These are phyloP conservation scores for Onthophagus sagittarius DNA, from an alignment of 2,888 invertebrate species.

Conservation along the genomic window DNA sequence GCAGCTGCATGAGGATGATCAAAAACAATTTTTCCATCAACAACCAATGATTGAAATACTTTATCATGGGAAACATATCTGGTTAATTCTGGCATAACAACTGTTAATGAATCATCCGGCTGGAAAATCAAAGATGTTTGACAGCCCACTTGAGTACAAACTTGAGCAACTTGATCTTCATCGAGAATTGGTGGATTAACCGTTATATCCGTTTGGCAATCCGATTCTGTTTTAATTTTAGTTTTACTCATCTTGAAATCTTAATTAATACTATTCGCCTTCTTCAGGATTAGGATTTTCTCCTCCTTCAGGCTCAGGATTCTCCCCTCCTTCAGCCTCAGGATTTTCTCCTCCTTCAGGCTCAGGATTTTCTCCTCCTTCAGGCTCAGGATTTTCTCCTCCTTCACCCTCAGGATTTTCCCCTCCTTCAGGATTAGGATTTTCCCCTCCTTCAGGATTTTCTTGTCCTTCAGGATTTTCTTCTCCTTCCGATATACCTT, in stretches of 20 bases:
- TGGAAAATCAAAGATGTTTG: slow-evolving; percentile 33
- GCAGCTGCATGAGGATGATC: neutral
- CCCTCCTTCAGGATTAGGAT: no score
- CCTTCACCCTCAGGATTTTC: no score
- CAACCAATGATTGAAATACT: slow-evolving; percentile 15
- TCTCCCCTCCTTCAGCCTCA: no score
- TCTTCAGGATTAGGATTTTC: neutral
- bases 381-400: no score
- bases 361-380: no score
- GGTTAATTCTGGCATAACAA: slow-evolving; percentile 26
- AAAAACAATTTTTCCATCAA: slow-evolving; percentile 17
- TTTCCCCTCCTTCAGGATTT: no score
- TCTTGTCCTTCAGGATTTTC: no score
- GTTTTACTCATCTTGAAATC: neutral
- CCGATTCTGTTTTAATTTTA: slow-evolving; percentile 15
- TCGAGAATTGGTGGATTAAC: slow-evolving; percentile 34
- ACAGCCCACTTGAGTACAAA: slow-evolving; percentile 27
- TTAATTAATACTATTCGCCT: neutral
- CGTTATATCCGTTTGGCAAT: slow-evolving; percentile 32
- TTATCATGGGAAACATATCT: slow-evolving; percentile 22
- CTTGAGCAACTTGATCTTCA: slow-evolving; percentile 31
- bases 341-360: no score
- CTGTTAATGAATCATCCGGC: slow-evolving; percentile 28
- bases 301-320: neutral
- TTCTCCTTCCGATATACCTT: neutral